phyloP scores from a whole-genome alignment of 2,888 invertebrate genomes.

The Bunonema sp. region DNA sequence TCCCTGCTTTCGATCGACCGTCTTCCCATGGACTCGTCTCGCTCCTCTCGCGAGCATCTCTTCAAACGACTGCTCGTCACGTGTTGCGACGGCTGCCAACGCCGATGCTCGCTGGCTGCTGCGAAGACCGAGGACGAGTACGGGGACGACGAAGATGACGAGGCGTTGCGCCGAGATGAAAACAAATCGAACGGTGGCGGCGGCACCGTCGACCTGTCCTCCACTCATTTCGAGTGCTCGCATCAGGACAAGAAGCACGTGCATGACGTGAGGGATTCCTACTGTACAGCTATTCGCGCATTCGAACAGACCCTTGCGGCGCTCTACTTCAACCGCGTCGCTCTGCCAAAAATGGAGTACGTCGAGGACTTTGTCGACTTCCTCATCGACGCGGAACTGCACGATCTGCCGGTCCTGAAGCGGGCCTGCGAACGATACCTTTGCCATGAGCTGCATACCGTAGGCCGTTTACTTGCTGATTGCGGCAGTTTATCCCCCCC shows the following conservation, averaged over 20 bases:
- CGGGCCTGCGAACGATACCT: slow-evolving; percentile 38
- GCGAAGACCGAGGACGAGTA: slow-evolving; percentile 14
- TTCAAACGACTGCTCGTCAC: slow-evolving; percentile 32
- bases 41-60: slow-evolving; percentile 18
- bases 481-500: background rate
- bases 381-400: slow-evolving; percentile 37
- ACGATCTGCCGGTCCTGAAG: slow-evolving; percentile 39
- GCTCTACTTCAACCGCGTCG: slow-evolving; percentile 40
- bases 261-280: slow-evolving; percentile 26
- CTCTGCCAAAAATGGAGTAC: slow-evolving; percentile 39
- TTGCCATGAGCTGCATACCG: slow-evolving; percentile 39
- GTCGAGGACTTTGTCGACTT: slow-evolving; percentile 32
- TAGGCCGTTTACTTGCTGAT: slow-evolving; percentile 7
- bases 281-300: background rate
- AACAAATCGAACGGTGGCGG: too few relatives aligned
- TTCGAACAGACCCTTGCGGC: slow-evolving; percentile 20
- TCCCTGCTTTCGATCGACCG: too few relatives aligned
- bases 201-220: too few relatives aligned
- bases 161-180: slow-evolving; percentile 13
- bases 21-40: too few relatives aligned
- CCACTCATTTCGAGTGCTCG: slow-evolving; percentile 33
- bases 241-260: slow-evolving; percentile 37
- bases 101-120: slow-evolving; percentile 20
- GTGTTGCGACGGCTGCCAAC: slow-evolving; percentile 36
- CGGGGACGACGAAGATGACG: slow-evolving; percentile 17